Percentiles rank a stretch among this genome's conserved stretches.
Evolutionary conservation across 2,888 invertebrate genomes (phyloP).

Genomic region (Pyralis farinalis): DNA sequence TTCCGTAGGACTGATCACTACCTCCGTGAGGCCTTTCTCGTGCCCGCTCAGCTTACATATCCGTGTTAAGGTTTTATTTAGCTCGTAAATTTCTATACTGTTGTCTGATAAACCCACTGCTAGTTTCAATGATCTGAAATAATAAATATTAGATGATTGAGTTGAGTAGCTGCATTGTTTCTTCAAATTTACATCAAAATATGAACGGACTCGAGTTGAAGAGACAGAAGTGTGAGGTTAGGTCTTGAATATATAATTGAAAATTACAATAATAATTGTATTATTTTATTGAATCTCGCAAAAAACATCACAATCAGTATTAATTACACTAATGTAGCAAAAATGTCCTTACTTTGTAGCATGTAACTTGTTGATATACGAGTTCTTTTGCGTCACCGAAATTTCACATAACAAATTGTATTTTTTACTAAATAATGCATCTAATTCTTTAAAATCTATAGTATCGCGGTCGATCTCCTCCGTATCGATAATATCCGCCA

Average conservation of each 20-base stretch:
- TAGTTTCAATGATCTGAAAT: conserved; percentile 53
- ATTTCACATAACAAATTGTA: conserved; percentile 68
- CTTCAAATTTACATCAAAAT: too few species aligned
- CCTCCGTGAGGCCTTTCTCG: conserved; percentile 69
- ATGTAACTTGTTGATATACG: conserved; percentile 82
- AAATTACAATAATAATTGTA: too few species aligned
- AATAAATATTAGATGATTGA: conserved; percentile 3
- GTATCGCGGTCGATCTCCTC: conserved; percentile 61
- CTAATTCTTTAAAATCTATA: conserved; percentile 40
- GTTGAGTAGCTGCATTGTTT: too few species aligned
- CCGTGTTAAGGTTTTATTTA: conserved; percentile 43
- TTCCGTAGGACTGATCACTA: conserved; percentile 80
- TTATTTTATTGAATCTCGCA: too few species aligned
- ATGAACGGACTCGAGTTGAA: too few species aligned
- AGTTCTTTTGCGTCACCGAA: conserved; percentile 71
- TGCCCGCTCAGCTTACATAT: conserved; percentile 69
- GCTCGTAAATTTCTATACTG: conserved; percentile 59
- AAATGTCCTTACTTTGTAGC: conserved; percentile 82
- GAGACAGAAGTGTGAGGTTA: too few species aligned
- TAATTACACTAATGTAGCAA: too few species aligned
- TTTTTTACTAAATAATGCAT: conserved; percentile 51
- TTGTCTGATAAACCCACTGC: conserved; percentile 54
- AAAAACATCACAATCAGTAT: too few species aligned
- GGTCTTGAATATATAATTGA: too few species aligned
- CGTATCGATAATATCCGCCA: conserved; percentile 63